Conservation (phyloP, 2,797 vertebrate genomes). For the Xenopus petersii region DNA sequence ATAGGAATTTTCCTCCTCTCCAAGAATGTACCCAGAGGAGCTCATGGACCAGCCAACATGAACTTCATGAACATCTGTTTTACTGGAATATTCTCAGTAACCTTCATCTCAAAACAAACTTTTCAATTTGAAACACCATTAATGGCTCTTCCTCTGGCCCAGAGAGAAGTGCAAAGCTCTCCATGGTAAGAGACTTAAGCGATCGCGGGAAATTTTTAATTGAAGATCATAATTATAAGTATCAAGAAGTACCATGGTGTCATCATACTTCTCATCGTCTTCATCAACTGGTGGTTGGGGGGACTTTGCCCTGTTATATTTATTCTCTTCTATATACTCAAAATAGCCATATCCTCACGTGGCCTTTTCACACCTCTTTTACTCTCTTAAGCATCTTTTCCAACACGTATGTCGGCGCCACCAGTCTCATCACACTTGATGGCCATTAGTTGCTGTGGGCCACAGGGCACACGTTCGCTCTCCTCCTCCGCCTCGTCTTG, state of each 20-base stretch:
- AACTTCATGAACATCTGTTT: conserved; percentile 96
- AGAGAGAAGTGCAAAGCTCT: conserved; percentile 95
- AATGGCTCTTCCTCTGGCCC: conserved; percentile 92
- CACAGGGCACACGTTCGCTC: conserved; percentile 50
- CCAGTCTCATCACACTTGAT: conserved; percentile 49
- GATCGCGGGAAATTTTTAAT: conserved; percentile 97
- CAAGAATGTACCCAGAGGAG: conserved; percentile 86
- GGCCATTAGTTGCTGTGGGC: conserved; percentile 33
- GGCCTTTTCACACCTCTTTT: conserved; percentile 98
- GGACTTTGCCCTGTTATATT: conserved; percentile 95
- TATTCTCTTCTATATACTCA: conserved; percentile 99
- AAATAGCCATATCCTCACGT: conserved; percentile 97
- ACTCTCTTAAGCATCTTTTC: conserved; percentile 97
- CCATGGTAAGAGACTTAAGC: conserved; percentile 98
- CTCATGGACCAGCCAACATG: conserved; percentile 94
- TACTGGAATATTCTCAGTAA: conserved; percentile 95
- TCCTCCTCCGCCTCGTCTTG: conserved; percentile 60
- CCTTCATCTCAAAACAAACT: conserved; percentile 97
- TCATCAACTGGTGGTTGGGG: conserved; percentile 95
- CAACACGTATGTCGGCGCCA: conserved; percentile 65
- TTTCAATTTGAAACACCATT: conserved; percentile 92
- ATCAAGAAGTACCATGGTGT: conserved; percentile 93
- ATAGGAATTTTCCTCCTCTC: conserved; percentile 92
- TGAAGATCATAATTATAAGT: conserved; percentile 98
- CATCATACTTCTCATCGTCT: conserved; percentile 94